Percentiles rank a stretch among this genome's conserved stretches.
These are phyloP conservation scores for Gallinago nigripennis DNA, from an alignment of 2,797 vertebrate genomes.

Conservation along the genomic window DNA sequence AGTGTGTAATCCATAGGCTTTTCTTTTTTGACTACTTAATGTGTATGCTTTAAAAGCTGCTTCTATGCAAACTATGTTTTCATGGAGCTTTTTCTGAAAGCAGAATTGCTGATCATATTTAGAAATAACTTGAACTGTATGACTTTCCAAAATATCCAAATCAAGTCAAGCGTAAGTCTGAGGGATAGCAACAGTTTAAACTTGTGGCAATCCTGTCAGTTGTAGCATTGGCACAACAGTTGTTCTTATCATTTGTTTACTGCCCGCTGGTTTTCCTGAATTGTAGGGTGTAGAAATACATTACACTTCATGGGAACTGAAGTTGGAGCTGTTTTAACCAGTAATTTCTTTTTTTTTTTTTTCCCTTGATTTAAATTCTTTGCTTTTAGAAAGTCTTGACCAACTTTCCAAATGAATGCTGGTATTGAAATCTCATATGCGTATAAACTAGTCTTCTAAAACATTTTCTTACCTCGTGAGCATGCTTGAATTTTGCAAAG, in stretches of 20 bases:
- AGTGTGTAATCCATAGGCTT: background rate
- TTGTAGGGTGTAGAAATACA: accelerated
- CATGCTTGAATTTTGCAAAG: background rate
- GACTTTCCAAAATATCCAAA: background rate
- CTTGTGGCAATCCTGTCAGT: background rate
- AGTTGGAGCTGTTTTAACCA: background rate
- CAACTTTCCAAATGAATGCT: background rate
- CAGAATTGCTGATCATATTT: background rate
- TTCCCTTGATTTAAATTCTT: background rate
- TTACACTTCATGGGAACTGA: background rate
- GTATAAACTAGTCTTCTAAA: background rate
- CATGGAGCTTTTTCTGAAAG: background rate
- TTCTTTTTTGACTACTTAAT: background rate
- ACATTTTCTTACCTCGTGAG: background rate
- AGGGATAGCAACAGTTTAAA: background rate
- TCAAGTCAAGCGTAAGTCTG: background rate
- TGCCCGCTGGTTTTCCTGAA: background rate
- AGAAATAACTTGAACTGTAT: background rate
- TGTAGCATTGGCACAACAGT: background rate
- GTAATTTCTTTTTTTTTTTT: background rate
- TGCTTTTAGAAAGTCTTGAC: background rate
- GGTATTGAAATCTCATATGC: background rate
- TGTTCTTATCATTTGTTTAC: background rate
- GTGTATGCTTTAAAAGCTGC: background rate
- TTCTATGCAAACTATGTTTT: background rate